Conservation (phyloP, 2,797 vertebrate species). For the Adelosebastes latens region DNA sequence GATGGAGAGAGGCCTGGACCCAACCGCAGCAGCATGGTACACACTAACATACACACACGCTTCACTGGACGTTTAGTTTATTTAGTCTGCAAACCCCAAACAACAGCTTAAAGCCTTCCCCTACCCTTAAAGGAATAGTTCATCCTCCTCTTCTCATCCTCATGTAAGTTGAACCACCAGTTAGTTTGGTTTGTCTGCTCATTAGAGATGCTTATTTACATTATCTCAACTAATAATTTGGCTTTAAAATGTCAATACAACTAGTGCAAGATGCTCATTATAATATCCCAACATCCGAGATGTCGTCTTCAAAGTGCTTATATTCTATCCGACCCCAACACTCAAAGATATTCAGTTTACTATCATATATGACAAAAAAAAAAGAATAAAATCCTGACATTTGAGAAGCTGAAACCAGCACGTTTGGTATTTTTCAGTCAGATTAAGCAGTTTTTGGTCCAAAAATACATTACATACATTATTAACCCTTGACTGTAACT, state of each 20-base stretch:
- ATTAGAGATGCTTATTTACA: background rate
- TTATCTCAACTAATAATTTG: background rate
- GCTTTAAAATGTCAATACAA: background rate
- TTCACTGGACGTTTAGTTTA: slow-evolving; percentile 4
- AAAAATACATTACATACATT: background rate
- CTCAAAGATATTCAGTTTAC: background rate
- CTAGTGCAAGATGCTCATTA: background rate
- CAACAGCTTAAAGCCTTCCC: background rate
- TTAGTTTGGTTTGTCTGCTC: background rate
- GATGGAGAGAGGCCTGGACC: slow-evolving; percentile 97
- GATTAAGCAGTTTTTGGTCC: background rate
- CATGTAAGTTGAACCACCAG: too few species aligned
- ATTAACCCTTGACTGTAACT: background rate
- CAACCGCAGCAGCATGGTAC: slow-evolving; percentile 93
- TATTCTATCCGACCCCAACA: background rate
- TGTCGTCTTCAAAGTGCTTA: background rate
- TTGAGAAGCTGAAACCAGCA: too few species aligned
- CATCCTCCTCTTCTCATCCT: too few species aligned
- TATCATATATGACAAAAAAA: too few species aligned
- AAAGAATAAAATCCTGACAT: too few species aligned
- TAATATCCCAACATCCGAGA: background rate
- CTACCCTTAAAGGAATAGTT: background rate
- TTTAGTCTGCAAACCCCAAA: slow-evolving; percentile 10
- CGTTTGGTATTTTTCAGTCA: background rate
- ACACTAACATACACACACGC: background rate